Conservation (phyloP, 2,113 vertebrate genomes). For the Hyla sarda region DNA sequence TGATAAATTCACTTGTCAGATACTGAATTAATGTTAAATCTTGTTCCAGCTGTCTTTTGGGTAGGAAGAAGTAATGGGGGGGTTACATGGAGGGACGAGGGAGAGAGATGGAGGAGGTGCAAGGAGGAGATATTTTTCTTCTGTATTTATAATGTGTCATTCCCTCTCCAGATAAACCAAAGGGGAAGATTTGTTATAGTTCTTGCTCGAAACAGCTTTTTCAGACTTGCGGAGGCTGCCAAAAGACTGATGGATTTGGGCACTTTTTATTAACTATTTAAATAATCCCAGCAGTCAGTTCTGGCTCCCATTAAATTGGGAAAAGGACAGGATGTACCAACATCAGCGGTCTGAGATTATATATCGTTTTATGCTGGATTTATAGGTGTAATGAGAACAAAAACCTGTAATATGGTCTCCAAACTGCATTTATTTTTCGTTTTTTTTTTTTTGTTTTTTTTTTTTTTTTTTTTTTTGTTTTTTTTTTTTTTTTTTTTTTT, state of each 20-base stretch:
- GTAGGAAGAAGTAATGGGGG: constrained; percentile 53
- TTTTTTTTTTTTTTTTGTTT: too few species aligned
- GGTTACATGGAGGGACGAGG: constrained; percentile 64
- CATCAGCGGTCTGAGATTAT: neutral
- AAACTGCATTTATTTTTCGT: too few species aligned
- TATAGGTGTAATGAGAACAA: too few species aligned
- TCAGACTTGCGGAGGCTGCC: constrained; percentile 77
- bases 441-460: too few species aligned
- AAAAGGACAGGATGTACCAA: neutral
- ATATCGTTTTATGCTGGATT: too few species aligned
- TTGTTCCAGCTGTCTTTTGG: constrained; percentile 72
- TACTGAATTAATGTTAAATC: constrained; percentile 88
- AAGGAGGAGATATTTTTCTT: constrained; percentile 70
- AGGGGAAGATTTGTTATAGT: constrained; percentile 79
- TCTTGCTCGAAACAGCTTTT: constrained; percentile 81
- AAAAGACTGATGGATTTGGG: constrained; percentile 79
- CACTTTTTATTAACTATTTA: constrained; percentile 57
- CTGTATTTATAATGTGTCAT: constrained; percentile 83
- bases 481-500: too few species aligned
- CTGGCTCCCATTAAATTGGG: too few species aligned
- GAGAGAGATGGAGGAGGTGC: constrained; percentile 45
- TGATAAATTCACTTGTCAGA: constrained; percentile 82
- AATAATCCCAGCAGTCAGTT: constrained; percentile 27
- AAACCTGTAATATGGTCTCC: neutral
- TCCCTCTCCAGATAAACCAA: constrained; percentile 78